Percentiles rank a stretch among this genome's conserved stretches.
Evolutionary conservation across 2,797 vertebrate species (phyloP).

Genomic region (Sebastes iracundus): DNA sequence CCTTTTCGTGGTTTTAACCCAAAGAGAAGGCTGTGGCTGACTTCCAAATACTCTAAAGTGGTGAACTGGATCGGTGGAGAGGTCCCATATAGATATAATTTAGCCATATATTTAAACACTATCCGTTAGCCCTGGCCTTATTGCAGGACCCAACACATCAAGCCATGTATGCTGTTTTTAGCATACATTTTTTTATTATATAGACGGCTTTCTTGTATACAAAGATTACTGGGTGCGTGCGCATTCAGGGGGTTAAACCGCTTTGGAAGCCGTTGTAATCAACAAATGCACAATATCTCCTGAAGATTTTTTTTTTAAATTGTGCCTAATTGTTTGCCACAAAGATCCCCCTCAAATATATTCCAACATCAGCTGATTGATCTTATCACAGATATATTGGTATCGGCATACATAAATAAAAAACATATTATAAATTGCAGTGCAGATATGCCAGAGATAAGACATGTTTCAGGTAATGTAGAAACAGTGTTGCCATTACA

Average conservation of each 20-base stretch:
- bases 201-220: too few relatives aligned
- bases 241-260: too few relatives aligned
- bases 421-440: background rate
- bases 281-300: too few relatives aligned
- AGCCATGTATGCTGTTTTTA: background rate
- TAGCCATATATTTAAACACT: background rate
- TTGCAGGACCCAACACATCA: background rate
- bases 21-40: conserved; percentile 27
- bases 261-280: background rate
- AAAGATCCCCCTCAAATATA: background rate
- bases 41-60: conserved; percentile 21
- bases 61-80: background rate
- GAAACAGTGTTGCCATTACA: background rate
- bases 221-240: too few relatives aligned
- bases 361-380: background rate
- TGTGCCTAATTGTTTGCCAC: background rate
- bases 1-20: conserved; percentile 26
- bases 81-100: background rate
- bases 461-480: background rate
- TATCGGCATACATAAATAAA: background rate
- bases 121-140: background rate
- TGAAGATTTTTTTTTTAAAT: too few relatives aligned
- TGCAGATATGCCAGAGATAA: background rate
- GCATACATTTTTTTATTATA: background rate
- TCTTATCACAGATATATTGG: background rate